Evolutionary conservation across 2,888 invertebrate genomes (phyloP).

Genomic region (Girardia tigrina): DNA sequence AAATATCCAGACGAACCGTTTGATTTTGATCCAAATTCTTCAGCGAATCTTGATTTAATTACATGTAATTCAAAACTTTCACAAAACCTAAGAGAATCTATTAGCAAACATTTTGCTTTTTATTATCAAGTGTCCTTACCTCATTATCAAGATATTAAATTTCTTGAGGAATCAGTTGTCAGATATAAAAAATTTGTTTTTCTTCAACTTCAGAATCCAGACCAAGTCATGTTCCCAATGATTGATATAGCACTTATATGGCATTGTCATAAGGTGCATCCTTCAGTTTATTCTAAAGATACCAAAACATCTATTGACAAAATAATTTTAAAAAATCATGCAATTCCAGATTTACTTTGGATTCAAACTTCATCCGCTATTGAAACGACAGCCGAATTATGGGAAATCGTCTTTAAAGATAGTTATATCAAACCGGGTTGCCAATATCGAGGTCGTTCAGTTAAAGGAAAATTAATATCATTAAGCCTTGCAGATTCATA

Average conservation of each 20-base stretch:
- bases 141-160: slow-evolving; percentile 50
- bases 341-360: slow-evolving; percentile 49
- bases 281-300: slow-evolving; percentile 44
- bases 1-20: slow-evolving; percentile 44
- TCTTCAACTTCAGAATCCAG: slow-evolving; percentile 50
- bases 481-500: slow-evolving; percentile 43
- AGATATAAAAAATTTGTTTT: slow-evolving; percentile 50
- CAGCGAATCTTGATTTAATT: background rate
- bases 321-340: slow-evolving; percentile 52
- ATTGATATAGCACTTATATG: slow-evolving; percentile 53
- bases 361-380: slow-evolving; percentile 44
- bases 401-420: slow-evolving; percentile 49
- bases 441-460: slow-evolving; percentile 52
- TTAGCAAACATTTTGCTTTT: slow-evolving; percentile 51
- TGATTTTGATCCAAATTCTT: slow-evolving; percentile 39
- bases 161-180: slow-evolving; percentile 49
- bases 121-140: slow-evolving; percentile 53
- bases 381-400: slow-evolving; percentile 48
- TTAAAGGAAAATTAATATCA: slow-evolving; percentile 47
- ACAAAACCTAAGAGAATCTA: slow-evolving; percentile 50
- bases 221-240: slow-evolving; percentile 52
- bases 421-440: slow-evolving; percentile 49
- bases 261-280: slow-evolving; percentile 53
- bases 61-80: slow-evolving; percentile 39
- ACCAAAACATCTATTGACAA: slow-evolving; percentile 44